Evolutionary conservation across 2,888 invertebrate genomes (phyloP).

Genomic region (Tholera decimalis): DNA sequence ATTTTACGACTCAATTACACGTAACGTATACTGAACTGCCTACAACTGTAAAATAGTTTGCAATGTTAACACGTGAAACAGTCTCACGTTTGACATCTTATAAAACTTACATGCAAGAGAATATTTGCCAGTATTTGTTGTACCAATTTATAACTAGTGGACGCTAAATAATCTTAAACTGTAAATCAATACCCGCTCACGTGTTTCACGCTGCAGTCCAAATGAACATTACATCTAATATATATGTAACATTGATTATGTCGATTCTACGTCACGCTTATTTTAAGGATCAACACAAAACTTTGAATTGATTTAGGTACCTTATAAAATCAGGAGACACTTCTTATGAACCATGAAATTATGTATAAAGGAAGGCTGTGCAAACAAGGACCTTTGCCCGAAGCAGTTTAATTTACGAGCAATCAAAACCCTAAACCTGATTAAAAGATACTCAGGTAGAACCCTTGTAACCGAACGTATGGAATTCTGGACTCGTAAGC

Average conservation of each 20-base stretch:
- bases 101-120: background rate
- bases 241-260: background rate
- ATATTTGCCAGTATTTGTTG: constrained; percentile 3
- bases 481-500: constrained; percentile 20
- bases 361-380: constrained; percentile 4
- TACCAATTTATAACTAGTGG: constrained; percentile 14
- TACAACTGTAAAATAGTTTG: constrained; percentile 19
- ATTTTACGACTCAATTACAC: background rate
- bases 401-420: constrained; percentile 22
- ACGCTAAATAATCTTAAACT: constrained; percentile 45
- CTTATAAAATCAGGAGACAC: background rate
- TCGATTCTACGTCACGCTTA: constrained; percentile 7
- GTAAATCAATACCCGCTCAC: constrained; percentile 46
- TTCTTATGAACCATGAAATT: background rate
- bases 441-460: constrained; percentile 20
- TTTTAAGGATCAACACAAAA: constrained; percentile 4
- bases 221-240: constrained; percentile 22
- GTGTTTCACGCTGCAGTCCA: constrained; percentile 16
- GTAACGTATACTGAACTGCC: constrained; percentile 1
- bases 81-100: constrained; percentile 15
- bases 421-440: constrained; percentile 14
- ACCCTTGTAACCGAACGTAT: constrained; percentile 25
- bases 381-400: constrained; percentile 16
- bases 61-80: constrained; percentile 16
- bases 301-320: too few species aligned